Base-by-base conservation (phyloP, 2,888 invertebrate species). In the Tinea pellionella region DNA sequence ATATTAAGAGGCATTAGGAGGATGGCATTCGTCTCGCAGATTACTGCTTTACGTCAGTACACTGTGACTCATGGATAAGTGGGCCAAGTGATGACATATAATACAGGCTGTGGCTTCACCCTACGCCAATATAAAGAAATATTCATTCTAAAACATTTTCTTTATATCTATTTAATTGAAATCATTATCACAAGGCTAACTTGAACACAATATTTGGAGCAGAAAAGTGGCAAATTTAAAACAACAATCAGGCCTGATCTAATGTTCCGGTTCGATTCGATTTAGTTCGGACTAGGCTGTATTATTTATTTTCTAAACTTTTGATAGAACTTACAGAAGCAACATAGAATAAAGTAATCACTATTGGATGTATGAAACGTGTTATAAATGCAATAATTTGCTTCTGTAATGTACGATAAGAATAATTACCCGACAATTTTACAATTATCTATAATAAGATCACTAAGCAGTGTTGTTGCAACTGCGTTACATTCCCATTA, bases 1-100 rank as follows among this genome's bases (percentile, higher is more conserved):
- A 30, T 43, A 59, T 59, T 59, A 59, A n/a, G 59, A 42, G 47
- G 59, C 59, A 59, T 59, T 59, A 59, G 43, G 47, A 59, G 19
- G 59, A 59, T 43, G 59, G 29, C 59, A 47, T 59, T 59, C 43
- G 59, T 59, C 41, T 16, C 16, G 47, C 47, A 59, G 59, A 59
- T 59, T 59, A 59, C 15, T 29, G 43, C 12, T 30, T 59, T 59
- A 18, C 59, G 59, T 59, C 59, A 59, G 15, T 47, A 9, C n/a
- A 47, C 47, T 47, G 47, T 47, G 47, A 47, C 47, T 47, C 47
- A 47, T 47, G 47, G 47, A 47, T 47, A 47, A 47, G 47, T 47
- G 47, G 24, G 47, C 47, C 8, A 15, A 47, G 2, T 7, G 37
- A 37, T 37, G 11, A 37, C 24, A 24, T 24, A 24, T 24, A 24